Conservation (phyloP, 30 jellyfish, hydroid and myxozoan species). For the Nemopilema nomurai region DNA sequence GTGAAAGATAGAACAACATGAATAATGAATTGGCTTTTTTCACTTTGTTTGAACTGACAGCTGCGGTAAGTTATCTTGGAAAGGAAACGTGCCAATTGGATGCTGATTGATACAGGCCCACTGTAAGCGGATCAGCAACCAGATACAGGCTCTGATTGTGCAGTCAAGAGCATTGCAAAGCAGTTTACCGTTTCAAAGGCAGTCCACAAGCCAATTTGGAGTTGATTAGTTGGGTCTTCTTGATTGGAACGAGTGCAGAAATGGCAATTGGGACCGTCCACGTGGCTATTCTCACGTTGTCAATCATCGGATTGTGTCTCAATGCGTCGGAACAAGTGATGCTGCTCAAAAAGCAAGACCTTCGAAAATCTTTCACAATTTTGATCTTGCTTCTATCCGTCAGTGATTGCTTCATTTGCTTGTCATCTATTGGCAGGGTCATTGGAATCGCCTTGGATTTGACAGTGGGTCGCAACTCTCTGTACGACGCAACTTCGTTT, state of each 20-base stretch:
- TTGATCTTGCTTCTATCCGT: conserved; percentile 16
- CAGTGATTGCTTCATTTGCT: conserved; percentile 26
- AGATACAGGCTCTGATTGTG: too few relatives aligned
- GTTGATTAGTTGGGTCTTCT: too few relatives aligned
- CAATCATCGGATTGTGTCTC: conserved; percentile 10
- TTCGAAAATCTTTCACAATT: conserved; percentile 14
- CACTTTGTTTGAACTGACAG: background rate
- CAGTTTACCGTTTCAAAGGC: too few relatives aligned
- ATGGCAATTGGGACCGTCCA: conserved; percentile 3
- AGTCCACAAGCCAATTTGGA: too few relatives aligned
- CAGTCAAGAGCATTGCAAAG: too few relatives aligned
- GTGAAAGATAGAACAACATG: background rate
- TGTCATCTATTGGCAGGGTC: conserved; percentile 24
- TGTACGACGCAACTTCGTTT: background rate
- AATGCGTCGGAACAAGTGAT: conserved; percentile 27
- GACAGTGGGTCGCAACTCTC: background rate
- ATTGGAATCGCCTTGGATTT: background rate
- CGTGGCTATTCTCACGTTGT: background rate
- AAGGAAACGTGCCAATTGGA: too few relatives aligned
- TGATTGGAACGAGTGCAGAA: background rate
- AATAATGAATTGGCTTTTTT: background rate
- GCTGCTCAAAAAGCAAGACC: conserved; percentile 13
- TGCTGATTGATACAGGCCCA: too few relatives aligned
- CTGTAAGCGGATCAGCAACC: too few relatives aligned
- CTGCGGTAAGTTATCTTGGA: background rate